Conservation (phyloP, 1,140 invertebrate species). For the Eufriesea mexicana region DNA sequence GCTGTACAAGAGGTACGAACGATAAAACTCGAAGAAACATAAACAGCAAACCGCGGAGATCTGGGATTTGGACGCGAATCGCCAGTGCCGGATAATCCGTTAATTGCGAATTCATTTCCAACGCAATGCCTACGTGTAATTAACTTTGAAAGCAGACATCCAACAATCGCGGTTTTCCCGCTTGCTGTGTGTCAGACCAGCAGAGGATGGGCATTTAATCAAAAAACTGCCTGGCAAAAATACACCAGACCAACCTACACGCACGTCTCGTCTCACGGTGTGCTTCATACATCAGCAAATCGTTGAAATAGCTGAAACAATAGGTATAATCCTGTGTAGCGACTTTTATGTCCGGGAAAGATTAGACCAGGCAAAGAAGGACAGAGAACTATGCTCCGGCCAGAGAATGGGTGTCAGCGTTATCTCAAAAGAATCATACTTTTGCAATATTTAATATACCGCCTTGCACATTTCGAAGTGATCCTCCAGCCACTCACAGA, state of each 20-base stretch:
- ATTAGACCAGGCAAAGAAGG: not conserved
- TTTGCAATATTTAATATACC: constrained; percentile 33
- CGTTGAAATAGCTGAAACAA: constrained; percentile 28
- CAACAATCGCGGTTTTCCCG: not conserved
- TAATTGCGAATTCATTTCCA: constrained; percentile 4
- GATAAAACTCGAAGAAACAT: not conserved
- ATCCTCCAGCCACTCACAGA: not conserved
- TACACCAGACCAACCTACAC: not conserved
- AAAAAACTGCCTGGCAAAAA: not conserved
- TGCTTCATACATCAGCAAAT: constrained; percentile 29
- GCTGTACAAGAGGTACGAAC: not conserved
- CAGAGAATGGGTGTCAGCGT: constrained; percentile 13
- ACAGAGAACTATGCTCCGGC: not conserved
- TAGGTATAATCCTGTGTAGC: constrained; percentile 28
- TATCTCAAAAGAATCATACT: constrained; percentile 35
- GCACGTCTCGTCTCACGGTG: not conserved
- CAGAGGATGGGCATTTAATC: not conserved
- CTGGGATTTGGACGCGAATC: not conserved
- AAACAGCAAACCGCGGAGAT: not conserved
- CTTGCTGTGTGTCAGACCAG: not conserved
- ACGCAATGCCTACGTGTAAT: not conserved
- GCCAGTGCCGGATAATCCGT: not conserved
- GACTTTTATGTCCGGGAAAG: constrained; percentile 2
- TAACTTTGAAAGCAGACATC: not conserved
- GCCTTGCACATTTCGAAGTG: constrained; percentile 25